phyloP scores from a whole-genome alignment of 2,888 invertebrate species.

The Sphaerophoria taeniata region DNA sequence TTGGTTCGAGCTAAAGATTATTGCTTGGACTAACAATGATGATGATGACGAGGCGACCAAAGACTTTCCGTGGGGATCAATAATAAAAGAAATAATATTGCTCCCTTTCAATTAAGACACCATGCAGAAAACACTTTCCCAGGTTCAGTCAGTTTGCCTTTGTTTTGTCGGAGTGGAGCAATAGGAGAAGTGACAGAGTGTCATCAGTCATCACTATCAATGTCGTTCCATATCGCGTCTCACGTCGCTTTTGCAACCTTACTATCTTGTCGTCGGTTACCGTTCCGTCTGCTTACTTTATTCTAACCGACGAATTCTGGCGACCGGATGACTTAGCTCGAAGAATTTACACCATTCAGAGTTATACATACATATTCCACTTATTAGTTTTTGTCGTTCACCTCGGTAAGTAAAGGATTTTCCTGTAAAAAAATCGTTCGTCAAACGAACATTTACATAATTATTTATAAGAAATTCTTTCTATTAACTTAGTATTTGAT shows the following conservation, averaged over 20 bases:
- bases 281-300: too few relatives aligned
- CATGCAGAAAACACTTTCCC: constrained; percentile 7
- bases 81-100: constrained; percentile 39
- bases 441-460: too few relatives aligned
- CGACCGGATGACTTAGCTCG: not conserved
- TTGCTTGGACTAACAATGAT: too few relatives aligned
- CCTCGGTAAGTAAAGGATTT: not conserved
- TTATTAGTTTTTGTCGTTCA: not conserved
- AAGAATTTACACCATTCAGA: not conserved
- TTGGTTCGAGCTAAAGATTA: constrained; percentile 27
- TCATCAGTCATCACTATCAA: constrained; percentile 29
- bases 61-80: constrained; percentile 2
- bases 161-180: too few relatives aligned
- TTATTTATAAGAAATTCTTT: too few relatives aligned
- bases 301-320: not conserved
- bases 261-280: not conserved
- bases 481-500: too few relatives aligned
- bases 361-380: too few relatives aligned
- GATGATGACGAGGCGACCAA: not conserved
- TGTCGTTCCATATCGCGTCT: not conserved
- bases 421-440: not conserved
- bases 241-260: not conserved
- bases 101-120: constrained; percentile 49
- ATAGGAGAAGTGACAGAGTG: not conserved
- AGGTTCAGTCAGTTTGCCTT: too few relatives aligned